A percentile compares a stretch with the other conserved stretches of the same genome.
Evolutionary conservation across 1,140 invertebrate genomes (phyloP).

Genomic region (Psix sp.): DNA sequence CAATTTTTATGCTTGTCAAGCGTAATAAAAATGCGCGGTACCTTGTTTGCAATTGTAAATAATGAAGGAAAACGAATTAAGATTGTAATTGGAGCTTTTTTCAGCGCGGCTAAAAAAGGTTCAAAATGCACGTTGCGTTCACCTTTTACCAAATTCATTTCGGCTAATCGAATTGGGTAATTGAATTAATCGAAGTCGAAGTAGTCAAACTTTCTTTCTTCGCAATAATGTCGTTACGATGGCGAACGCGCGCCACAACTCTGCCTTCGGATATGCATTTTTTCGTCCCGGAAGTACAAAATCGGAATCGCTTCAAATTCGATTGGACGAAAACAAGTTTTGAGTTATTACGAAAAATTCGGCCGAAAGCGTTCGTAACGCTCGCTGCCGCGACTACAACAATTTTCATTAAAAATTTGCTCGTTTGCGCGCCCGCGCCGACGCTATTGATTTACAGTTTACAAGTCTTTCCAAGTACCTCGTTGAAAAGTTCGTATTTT

Average conservation of each 20-base stretch:
- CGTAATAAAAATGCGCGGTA: slow-evolving; percentile 37
- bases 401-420: slow-evolving; percentile 49
- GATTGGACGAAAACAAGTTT: slow-evolving; percentile 34
- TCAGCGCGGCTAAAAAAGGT: slow-evolving; percentile 21
- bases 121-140: slow-evolving; percentile 35
- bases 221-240: slow-evolving; percentile 44
- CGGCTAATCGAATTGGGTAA: slow-evolving; percentile 39
- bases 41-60: slow-evolving; percentile 41
- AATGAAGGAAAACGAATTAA: slow-evolving; percentile 31
- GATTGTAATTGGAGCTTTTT: slow-evolving; percentile 29
- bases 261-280: slow-evolving; percentile 11
- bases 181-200: slow-evolving; percentile 47
- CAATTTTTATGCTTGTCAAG: slow-evolving; percentile 36
- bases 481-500: slow-evolving; percentile 48
- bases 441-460: slow-evolving; percentile 41
- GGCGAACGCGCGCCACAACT: slow-evolving; percentile 37
- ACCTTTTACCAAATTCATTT: slow-evolving; percentile 36
- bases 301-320: slow-evolving; percentile 13
- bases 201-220: slow-evolving; percentile 47
- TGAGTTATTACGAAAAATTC: slow-evolving; percentile 32
- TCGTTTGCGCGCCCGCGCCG: slow-evolving; percentile 11
- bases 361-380: slow-evolving; percentile 10
- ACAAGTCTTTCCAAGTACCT: slow-evolving; percentile 45
- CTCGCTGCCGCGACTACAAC: slow-evolving; percentile 15
- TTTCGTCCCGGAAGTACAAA: slow-evolving; percentile 28